Evolutionary conservation across 2,113 vertebrate species (phyloP), one percentile per base, ranked within the genome.

Genomic region (Haemorhous mexicanus): DNA sequence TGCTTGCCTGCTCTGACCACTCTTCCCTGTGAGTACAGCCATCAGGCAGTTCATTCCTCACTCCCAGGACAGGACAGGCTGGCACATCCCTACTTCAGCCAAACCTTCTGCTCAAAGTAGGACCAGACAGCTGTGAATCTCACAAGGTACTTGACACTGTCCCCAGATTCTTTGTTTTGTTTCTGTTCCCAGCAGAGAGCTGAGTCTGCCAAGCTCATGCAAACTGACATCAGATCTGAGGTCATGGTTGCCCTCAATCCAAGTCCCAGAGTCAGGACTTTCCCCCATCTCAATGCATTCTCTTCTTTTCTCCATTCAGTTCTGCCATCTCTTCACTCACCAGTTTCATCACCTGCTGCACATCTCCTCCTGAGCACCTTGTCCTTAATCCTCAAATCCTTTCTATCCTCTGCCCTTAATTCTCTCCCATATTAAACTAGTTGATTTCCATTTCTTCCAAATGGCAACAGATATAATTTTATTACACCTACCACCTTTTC

Each of bases 1-100:
- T 46, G 56, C 35, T 6, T 26, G n/a, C 27, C 44, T 47, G 62
- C 81, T 68, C 56, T 47, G 41, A 49, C 11, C 3, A 1, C 77
- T 22, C 41, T 12, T 33, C 33, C 14, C 61, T 15, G 0, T 0
- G 30, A 55, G 21, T 1, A 10, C 33, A 37, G 35, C 2, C 62
- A 47, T 2, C 56, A 63, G 52, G 13, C 64, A 47, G 33, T 0
- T 70, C 64, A 16, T 4, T 63, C 52, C 15, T 39, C 66, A 44
- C 23, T 19, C 58, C 18, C 0, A 37, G 30, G 23, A 47, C 24
- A 81, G 32, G 18, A 18, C 24, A 47, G 22, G 41, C 1, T 64
- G 81, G 52, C 78, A 85, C 11, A 11, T n/a, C 41, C 24, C 64
- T 8, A 18, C 53, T 35, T 72, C 70, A 53, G 35, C 11, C 39